Evolutionary conservation across 2,888 invertebrate species (phyloP), one percentile per base, ranked within the genome.

Genomic region (Tetheella fluctuosa): DNA sequence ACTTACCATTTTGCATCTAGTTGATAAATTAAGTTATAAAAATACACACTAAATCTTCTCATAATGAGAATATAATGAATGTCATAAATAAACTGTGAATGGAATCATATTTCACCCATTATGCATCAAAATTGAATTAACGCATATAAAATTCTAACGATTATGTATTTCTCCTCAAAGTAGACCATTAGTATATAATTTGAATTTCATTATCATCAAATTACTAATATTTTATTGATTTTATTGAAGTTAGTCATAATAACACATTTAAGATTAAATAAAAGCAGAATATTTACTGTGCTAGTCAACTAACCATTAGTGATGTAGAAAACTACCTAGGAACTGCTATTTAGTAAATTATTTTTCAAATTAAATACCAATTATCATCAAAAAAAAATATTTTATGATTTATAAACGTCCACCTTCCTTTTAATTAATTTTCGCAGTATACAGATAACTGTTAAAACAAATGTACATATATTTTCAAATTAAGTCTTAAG

Each of bases 181-280:
- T 65, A 62, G 52, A 66, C 67, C 68, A 59, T 69, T 65, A 67
- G 65, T 66, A 66, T 64, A 69, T 70, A 70, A 76, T 73, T 72
- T 48, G 68, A 69, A 70, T 77, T 71, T 77, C 70, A 76, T 76
- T 75, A 67, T 60, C 67, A 61, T 65, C 63, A 65, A 70, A 77
- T 69, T 69, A 69, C 59, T 61, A 59, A 55, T 64, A 63, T 71
- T 76, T 72, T 69, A 70, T 73, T 68, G 61, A 61, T 65, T 67
- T 70, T 71, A 71, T 74, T 67, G 70, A 69, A 64, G 63, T 65
- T 64, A 61, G 70, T 67, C 2, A 48, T 48, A 48, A 17, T 2
- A 15, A 48, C 2, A 20, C 10, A 48, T 6, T 20, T 48, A 4
- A 48, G 10, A 10, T 48, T 20, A 3, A 20, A 48, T 39, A n/a